Conservation (phyloP, 2,797 vertebrate genomes). For the Pseudocheirus occidentalis region DNA sequence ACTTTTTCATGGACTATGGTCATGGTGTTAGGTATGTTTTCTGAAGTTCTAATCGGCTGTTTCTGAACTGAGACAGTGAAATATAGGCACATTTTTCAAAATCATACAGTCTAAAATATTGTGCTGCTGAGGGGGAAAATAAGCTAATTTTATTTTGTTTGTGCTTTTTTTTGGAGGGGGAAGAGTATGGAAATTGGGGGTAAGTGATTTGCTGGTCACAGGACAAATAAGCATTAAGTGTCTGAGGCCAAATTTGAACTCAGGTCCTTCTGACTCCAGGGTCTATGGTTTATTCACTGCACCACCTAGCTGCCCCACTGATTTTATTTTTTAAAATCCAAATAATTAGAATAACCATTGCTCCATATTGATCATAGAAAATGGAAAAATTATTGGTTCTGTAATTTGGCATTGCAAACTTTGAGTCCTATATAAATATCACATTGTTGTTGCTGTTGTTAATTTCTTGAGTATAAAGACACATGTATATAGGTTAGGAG, state of each 20-base stretch:
- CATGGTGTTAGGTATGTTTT: background rate
- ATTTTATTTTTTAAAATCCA: constrained; percentile 1
- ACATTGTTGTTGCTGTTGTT: background rate
- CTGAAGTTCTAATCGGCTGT: fast-evolving
- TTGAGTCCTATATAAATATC: background rate
- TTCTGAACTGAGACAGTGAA: background rate
- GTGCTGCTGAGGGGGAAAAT: background rate
- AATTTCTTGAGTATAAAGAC: background rate
- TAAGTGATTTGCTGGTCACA: too few species aligned
- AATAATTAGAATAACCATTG: background rate
- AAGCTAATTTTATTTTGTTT: background rate
- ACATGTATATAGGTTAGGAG: too few species aligned
- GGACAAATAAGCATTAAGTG: too few species aligned
- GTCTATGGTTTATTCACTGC: too few species aligned
- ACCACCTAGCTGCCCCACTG: too few species aligned
- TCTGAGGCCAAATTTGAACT: too few species aligned
- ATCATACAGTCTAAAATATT: background rate
- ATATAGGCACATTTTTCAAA: background rate
- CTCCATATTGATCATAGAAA: background rate
- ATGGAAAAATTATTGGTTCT: background rate
- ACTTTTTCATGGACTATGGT: background rate
- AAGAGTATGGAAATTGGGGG: too few species aligned
- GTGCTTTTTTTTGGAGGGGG: too few species aligned
- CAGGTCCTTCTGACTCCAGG: too few species aligned
- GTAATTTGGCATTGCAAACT: background rate